Evolutionary conservation across 2,888 invertebrate genomes (phyloP), one percentile per base, ranked within the genome.

Genomic region (Pheosia gnoma): DNA sequence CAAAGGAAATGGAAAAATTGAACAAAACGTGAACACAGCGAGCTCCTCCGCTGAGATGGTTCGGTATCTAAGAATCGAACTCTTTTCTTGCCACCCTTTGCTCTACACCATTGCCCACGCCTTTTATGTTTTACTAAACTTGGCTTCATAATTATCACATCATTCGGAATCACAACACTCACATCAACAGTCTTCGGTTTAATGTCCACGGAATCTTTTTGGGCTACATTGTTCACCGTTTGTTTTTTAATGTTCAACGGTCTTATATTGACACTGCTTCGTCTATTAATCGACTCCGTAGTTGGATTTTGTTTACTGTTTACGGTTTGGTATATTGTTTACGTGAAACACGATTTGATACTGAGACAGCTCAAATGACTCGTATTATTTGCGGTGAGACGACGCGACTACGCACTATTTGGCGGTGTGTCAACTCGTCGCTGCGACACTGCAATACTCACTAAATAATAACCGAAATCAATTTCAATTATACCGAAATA

Each of bases 11-110:
- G 82, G 75, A 89, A 85, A 81, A 88, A 85, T 53, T 74, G 78
- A 62, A 80, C 77, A 73, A 89, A 83, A 61, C 90, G 86, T 70
- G 85, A 82, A 75, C 83, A 82, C 65, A 90, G 71, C 58, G 89
- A 79, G 67, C 75, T 71, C 69, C 67, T 71, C 69, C 67, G 37
- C 57, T 54, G 83, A 61, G 66, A 70, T 67, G 79, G 79, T 59
- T 85, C 85, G 47, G 71, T 74, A 75, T 90, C 91, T 68, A 78
- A 82, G 73, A 92, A 92, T 74, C 86, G 82, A 74, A 92, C 91
- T 81, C 83, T 86, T 86, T 92, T 91, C 85, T 89, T 90, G 53
- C 54, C 55, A 63, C 71, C 71, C 67, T 77, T 80, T 64, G 78
- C 71, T 75, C 78, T 80, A 58, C 47, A 63, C 74, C 77, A 78